Conservation (phyloP, 2,888 invertebrate species). For the Lamellibrachia satsuma region DNA sequence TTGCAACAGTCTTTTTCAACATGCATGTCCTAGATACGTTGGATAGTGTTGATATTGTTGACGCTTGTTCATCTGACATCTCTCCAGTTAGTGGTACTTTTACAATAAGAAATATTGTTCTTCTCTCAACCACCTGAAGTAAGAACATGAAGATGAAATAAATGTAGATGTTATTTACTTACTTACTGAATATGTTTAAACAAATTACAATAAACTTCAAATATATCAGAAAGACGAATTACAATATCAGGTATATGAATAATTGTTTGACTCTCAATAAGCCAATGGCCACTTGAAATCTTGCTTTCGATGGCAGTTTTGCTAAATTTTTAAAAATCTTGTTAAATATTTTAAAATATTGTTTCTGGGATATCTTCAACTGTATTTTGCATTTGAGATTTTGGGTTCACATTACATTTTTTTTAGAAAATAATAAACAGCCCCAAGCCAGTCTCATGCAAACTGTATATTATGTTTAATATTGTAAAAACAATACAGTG, state of each 20-base stretch:
- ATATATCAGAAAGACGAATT: no score
- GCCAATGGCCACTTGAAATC: no score
- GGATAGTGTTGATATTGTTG: neutral
- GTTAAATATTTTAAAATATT: no score
- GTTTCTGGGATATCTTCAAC: no score
- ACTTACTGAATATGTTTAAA: no score
- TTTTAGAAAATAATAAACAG: neutral
- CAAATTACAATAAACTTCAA: no score
- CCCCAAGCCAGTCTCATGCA: neutral
- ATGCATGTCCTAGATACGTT: neutral
- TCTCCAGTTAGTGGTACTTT: neutral
- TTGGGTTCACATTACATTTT: no score
- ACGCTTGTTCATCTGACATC: neutral
- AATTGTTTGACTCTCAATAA: no score
- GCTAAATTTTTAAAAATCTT: no score
- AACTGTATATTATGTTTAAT: neutral
- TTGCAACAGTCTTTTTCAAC: neutral
- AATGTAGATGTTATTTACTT: neutral
- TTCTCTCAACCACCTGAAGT: neutral
- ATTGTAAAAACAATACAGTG: neutral
- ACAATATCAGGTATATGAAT: no score
- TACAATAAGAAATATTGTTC: neutral
- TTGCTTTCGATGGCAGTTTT: no score
- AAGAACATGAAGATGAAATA: neutral
- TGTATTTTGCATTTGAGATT: no score